phyloP scores from a whole-genome alignment of 2,888 invertebrate genomes.

The Macaria liturata region DNA sequence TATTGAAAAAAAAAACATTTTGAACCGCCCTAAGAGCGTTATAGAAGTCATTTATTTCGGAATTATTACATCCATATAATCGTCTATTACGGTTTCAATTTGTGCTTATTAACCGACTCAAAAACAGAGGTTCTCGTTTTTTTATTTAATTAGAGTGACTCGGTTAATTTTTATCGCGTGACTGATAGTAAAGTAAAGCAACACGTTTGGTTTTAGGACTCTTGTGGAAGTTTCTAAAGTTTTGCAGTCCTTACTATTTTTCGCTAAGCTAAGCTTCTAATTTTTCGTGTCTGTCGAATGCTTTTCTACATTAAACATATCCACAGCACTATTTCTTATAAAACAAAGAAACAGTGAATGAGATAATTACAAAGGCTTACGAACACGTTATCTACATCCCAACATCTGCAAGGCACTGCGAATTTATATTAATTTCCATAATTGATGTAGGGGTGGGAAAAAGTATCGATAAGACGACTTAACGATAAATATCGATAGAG shows the following conservation, averaged over 20 bases:
- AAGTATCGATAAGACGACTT: neutral
- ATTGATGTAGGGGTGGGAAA: conserved; percentile 28
- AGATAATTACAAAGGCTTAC: conserved; percentile 19
- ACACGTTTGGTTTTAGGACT: no score
- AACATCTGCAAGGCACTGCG: conserved; percentile 26
- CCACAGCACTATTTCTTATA: conserved; percentile 1
- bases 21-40: no score
- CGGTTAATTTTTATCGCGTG: no score
- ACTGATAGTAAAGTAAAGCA: no score
- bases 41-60: no score
- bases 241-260: no score
- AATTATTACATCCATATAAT: neutral
- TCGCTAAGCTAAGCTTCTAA: no score
- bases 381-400: conserved; percentile 27
- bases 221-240: no score
- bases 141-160: no score
- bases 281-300: no score
- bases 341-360: conserved; percentile 24
- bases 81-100: neutral
- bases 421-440: conserved; percentile 35
- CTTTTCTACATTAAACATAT: neutral
- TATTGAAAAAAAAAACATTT: no score
- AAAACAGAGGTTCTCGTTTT: neutral
- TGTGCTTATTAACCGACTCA: neutral
- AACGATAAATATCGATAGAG: no score